Conservation (phyloP, 2,797 vertebrate genomes). For the Hemitrygon akajei region DNA sequence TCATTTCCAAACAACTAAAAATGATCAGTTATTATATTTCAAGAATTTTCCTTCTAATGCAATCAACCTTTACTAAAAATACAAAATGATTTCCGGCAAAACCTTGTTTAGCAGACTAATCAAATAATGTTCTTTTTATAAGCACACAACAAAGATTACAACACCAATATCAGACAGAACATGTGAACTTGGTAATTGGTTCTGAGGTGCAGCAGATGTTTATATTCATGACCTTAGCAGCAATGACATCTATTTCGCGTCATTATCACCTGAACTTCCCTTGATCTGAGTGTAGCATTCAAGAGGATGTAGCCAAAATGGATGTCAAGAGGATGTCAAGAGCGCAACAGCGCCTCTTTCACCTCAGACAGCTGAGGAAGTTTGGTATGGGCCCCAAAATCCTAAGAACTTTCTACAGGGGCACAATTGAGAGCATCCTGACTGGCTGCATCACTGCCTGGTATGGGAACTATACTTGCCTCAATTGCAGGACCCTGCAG, state of each 20-base stretch:
- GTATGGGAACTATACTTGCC: too few species aligned
- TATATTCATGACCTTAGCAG: not conserved
- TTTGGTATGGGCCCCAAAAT: too few species aligned
- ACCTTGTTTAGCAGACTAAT: not conserved
- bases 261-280: not conserved
- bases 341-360: too few species aligned
- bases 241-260: not conserved
- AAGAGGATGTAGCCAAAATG: not conserved
- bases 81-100: not conserved
- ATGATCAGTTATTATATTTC: not conserved
- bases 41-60: not conserved
- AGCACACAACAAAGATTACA: not conserved
- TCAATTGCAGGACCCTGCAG: too few species aligned
- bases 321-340: too few species aligned
- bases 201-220: not conserved
- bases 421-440: too few species aligned
- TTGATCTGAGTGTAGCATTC: not conserved
- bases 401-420: too few species aligned
- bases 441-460: too few species aligned
- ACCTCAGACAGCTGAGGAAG: too few species aligned
- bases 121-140: not conserved
- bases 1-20: not conserved
- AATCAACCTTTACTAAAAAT: not conserved
- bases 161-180: not conserved
- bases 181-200: not conserved